Evolutionary conservation across 2,888 invertebrate genomes (phyloP), one percentile per base, ranked within the genome.

Genomic region (Sympetrum striolatum): DNA sequence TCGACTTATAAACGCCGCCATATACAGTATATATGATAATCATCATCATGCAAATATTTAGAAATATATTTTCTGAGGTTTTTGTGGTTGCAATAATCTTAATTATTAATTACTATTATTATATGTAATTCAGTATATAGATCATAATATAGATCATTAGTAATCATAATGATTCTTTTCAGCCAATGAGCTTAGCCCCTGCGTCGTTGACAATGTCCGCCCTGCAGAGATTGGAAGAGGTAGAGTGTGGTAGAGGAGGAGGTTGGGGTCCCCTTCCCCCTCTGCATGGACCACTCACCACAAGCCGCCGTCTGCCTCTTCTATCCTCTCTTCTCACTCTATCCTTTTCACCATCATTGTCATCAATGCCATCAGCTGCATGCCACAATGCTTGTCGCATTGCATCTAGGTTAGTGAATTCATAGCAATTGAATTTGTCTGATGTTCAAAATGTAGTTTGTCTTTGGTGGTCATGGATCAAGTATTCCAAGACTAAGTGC

Each of bases 181-280:
- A 97, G 97, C 98, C 97, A 12, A 95, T 96, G 92, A 97, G 96
- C 92, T 94, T 97, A 92, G 97, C 97, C 91, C 96, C 97, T 81
- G 96, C 97, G 91, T 97, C 97, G 91, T 94, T 98, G 91, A 97
- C 97, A 44, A 97, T 98, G 94, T 97, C 97, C 93, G 97, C 98
- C 86, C 94, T 98, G 90, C 95, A 97, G 37, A 95, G 98, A 91
- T 97, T 98, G 95, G 98, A 98, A 93, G 97, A 98, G 93, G 86
- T 86, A 37, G 86, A 86, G 60, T 64, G 86, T 86, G 86, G 86
- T 5, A 35, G 86, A 12, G 86, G 86, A 18, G 86, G 86, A 18
- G 97, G 96, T 93, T 98, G 98, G 97, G 98, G 99, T 0, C 99
- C 99, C 18, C 95, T 97, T 92, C 96, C 97, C 22, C 98, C 98